Evolutionary conservation across 2,888 invertebrate genomes (phyloP), one percentile per base, ranked within the genome.

Genomic region (Tenthredo notha): DNA sequence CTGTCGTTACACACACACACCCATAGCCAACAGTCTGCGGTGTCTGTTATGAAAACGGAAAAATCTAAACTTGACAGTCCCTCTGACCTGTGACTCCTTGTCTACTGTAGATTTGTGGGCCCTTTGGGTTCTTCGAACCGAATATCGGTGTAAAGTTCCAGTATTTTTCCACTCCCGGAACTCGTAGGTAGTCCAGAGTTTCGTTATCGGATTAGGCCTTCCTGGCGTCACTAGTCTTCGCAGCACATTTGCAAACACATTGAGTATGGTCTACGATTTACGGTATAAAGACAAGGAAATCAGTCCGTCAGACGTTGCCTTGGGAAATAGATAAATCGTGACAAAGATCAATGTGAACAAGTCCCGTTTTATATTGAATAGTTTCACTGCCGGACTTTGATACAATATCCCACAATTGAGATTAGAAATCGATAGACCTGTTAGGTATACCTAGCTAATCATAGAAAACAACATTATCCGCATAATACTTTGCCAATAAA

Each of bases 331-430:
- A 61, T 61, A 40, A 29, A n/a, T 50, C 50, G 47, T 10, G 9
- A 18, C 29, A 77, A 77, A 77, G 54, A 77, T 77, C 50, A 15
- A 77, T 50, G 77, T 54, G 50, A 80, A 15, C 58, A 33, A 61
- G 80, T 40, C 37, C 80, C 61, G 61, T 80, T 61, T 58, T 43
- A 29, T 29, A 33, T 21, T 9, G 12, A 25, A 40, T 74, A 74
- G 21, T 58, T 80, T 80, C 21, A 15, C 33, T 80, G n/a, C n/a
- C 21, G 40, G 21, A 80, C 40, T 80, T 61, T 61, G 58, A 61
- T 21, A 40, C 21, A 61, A 58, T 61, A 15, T 61, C 33, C n/a
- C 10, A 54, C 54, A 54, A 54, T n/a, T 54, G n/a, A 74, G 40
- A 74, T 74, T 43, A 43, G 72, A 67, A 15, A 74, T 21, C 29